Evolutionary conservation across 2,888 invertebrate genomes (phyloP), one percentile per base, ranked within the genome.

Genomic region (Drosophila sordidula): DNA sequence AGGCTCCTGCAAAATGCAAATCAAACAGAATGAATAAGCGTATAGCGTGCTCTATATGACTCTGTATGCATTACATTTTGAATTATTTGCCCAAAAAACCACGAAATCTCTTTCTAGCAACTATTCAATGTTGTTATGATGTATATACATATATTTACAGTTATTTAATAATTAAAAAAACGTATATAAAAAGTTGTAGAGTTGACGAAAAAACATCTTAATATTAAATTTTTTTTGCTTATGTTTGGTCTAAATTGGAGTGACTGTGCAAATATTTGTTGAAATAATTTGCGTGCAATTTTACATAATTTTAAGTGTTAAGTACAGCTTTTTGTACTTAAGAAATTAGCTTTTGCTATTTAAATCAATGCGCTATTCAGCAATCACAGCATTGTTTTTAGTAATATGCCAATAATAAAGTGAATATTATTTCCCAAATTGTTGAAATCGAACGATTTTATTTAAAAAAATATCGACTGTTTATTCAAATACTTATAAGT

Each of bases 401-500:
- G 32, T 32, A 11, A 4, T 34, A 34, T 34, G 41, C 25, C 26
- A 50, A 59, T 47, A 55, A 22, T 39, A 16, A 11, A 25, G 4
- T 16, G 11, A 25, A 58, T 32, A 36, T 38, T 12, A 39, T 46
- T 12, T 51, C 46, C 29, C 18, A 39, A 52, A 16, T 52, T 58
- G 49, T 54, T 52, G 41, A 59, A 44, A 68, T 67, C 42, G 38
- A 39, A 4, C 38, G 49, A 67, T 68, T 66, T 67, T 55, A 56
- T 42, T 32, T 44, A 38, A 49, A 68, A 68, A 18, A 26, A 61
- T 57, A 75, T 69, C 75, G 75, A 75, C 75, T 78, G 75, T 78
- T 74, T 61, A 68, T 32, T 39, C 50, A 22, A 57, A 49, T 56
- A 57, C 1, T 47, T 25, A 11, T 73, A 78, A 63, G 74, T 75